These are phyloP conservation scores for Drosophila punjabiensis DNA, from an alignment of 1,140 invertebrate species.

Conservation along the genomic window DNA sequence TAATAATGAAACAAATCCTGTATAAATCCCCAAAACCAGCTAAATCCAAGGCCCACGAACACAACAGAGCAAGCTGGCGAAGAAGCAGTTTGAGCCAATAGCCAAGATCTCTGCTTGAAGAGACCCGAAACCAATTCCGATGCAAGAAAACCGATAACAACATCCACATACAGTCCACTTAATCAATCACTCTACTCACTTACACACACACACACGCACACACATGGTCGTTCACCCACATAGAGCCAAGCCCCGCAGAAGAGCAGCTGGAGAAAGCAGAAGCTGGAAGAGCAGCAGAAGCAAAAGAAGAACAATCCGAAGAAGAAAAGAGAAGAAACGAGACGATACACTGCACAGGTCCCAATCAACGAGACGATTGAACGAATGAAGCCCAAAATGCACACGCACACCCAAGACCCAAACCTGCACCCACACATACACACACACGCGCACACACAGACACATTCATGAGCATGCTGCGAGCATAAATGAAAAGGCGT, in stretches of 20 bases:
- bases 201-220: constrained; percentile 3
- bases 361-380: constrained; percentile 11
- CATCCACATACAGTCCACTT: constrained; percentile 6
- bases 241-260: constrained; percentile 6
- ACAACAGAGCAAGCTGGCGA: neutral
- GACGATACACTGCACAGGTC: neutral
- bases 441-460: neutral
- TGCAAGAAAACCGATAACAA: constrained; percentile 15
- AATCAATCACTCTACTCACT: constrained; percentile 12
- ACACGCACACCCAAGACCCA: neutral
- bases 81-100: neutral
- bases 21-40: constrained; percentile 43
- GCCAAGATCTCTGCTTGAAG: neutral
- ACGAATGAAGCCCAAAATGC: neutral
- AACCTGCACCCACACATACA: constrained; percentile 3
- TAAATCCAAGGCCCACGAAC: neutral
- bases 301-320: neutral
- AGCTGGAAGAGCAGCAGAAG: neutral
- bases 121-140: neutral
- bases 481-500: neutral
- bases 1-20: constrained; percentile 38
- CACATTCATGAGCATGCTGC: constrained; percentile 7
- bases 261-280: constrained; percentile 12
- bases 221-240: neutral
- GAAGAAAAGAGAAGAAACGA: neutral